These are phyloP conservation scores for Ectemnius lituratus DNA, from an alignment of 2,888 invertebrate species.

Conservation along the genomic window DNA sequence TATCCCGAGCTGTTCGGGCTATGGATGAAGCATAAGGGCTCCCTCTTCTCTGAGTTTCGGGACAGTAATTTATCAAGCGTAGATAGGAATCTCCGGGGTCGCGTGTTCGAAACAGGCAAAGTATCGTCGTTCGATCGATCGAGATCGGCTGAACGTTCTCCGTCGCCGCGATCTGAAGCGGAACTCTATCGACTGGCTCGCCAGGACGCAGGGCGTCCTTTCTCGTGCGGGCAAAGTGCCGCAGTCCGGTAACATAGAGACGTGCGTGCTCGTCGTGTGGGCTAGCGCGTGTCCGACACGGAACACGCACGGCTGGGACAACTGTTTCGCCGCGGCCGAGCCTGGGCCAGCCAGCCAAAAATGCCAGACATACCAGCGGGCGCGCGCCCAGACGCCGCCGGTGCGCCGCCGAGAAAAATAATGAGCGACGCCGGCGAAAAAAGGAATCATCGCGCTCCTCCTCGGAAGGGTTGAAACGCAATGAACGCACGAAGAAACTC, in stretches of 20 bases:
- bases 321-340: slow-evolving; percentile 59
- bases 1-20: slow-evolving; percentile 16
- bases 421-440: slow-evolving; percentile 42
- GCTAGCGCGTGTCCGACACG: neutral
- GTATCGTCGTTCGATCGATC: slow-evolving; percentile 64
- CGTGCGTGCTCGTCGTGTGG: neutral
- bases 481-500: slow-evolving; percentile 30
- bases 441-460: slow-evolving; percentile 22
- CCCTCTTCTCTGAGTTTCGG: slow-evolving; percentile 39
- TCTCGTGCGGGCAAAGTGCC: slow-evolving; percentile 2
- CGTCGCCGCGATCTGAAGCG: no score
- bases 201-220: no score
- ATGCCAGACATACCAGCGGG: slow-evolving; percentile 76
- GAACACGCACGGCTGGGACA: slow-evolving; percentile 49
- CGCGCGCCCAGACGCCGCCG: slow-evolving; percentile 77
- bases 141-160: no score
- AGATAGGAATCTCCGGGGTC: slow-evolving; percentile 75
- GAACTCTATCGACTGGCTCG: no score
- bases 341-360: slow-evolving; percentile 61
- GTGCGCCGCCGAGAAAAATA: slow-evolving; percentile 71
- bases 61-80: slow-evolving; percentile 76
- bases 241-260: neutral
- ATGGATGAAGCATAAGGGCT: neutral
- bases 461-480: slow-evolving; percentile 43
- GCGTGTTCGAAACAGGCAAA: slow-evolving; percentile 72